Conservation (phyloP, 2,888 invertebrate genomes). For the Tridacna crocea region DNA sequence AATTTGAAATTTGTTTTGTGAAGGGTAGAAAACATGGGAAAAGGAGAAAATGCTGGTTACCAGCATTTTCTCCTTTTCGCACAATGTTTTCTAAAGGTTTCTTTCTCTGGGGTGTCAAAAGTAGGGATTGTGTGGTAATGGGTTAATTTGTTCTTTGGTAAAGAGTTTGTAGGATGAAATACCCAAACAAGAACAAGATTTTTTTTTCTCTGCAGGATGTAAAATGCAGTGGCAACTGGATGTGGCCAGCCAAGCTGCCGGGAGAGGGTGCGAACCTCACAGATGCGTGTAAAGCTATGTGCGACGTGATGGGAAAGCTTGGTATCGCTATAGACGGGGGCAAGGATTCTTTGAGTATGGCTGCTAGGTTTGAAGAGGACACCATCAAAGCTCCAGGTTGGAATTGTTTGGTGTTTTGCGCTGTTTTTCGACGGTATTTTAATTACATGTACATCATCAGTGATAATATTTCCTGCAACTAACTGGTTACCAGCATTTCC, state of each 20-base stretch:
- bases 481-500: neutral
- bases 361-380: slow-evolving; percentile 91
- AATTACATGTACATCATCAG: no score
- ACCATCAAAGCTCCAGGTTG: slow-evolving; percentile 87
- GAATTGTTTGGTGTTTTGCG: neutral
- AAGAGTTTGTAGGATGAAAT: no score
- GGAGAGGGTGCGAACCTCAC: slow-evolving; percentile 95
- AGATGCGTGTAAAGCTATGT: slow-evolving; percentile 95
- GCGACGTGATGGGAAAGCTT: slow-evolving; percentile 91
- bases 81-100: no score
- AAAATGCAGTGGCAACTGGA: slow-evolving; percentile 99
- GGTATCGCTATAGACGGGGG: slow-evolving; percentile 98
- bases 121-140: no score
- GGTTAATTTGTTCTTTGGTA: no score
- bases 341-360: slow-evolving; percentile 99
- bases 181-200: no score
- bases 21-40: no score
- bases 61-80: no score
- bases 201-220: slow-evolving; percentile 88
- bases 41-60: no score
- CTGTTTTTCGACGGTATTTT: no score
- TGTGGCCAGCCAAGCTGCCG: slow-evolving; percentile 99
- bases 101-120: no score
- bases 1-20: no score
- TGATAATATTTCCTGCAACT: neutral